phyloP scores from a whole-genome alignment of 1,140 invertebrate species.

The Nasonia vitripennis region DNA sequence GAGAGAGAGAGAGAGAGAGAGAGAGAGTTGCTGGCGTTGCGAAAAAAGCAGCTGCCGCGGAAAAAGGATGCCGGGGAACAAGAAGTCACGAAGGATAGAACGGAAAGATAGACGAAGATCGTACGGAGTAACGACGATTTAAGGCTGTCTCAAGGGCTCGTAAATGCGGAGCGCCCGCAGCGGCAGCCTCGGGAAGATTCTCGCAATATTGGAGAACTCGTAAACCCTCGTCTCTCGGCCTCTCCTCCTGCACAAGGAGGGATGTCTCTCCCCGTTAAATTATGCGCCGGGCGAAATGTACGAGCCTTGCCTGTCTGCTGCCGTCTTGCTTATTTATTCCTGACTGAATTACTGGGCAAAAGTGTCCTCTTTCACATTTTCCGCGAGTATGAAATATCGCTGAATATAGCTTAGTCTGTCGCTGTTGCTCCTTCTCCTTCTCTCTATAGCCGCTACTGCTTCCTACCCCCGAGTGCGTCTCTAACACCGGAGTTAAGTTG shows the following conservation, averaged over 20 bases:
- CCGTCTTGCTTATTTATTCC: constrained; percentile 47
- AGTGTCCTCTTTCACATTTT: constrained; percentile 47
- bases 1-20: too few species aligned
- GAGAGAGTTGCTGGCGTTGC: neutral
- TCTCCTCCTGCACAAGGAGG: constrained; percentile 36
- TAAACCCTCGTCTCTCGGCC: constrained; percentile 55
- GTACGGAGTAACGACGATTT: constrained; percentile 57
- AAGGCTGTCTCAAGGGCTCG: constrained; percentile 60
- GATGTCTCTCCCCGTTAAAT: constrained; percentile 57
- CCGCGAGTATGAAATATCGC: constrained; percentile 46
- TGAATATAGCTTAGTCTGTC: constrained; percentile 18
- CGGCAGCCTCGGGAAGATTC: constrained; percentile 56
- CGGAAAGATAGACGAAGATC: constrained; percentile 49
- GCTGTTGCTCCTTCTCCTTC: neutral
- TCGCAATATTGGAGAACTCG: constrained; percentile 63
- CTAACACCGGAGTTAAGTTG: constrained; percentile 35
- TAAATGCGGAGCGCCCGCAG: constrained; percentile 57
- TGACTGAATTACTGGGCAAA: constrained; percentile 45
- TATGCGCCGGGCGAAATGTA: constrained; percentile 53
- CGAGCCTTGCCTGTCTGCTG: neutral
- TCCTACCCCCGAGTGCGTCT: neutral
- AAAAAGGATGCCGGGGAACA: neutral
- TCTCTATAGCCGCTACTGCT: neutral
- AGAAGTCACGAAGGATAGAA: neutral
- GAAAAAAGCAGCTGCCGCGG: neutral